Evolutionary conservation across 64 coral and sea anemone species (phyloP).

Genomic region (Montipora foliosa): DNA sequence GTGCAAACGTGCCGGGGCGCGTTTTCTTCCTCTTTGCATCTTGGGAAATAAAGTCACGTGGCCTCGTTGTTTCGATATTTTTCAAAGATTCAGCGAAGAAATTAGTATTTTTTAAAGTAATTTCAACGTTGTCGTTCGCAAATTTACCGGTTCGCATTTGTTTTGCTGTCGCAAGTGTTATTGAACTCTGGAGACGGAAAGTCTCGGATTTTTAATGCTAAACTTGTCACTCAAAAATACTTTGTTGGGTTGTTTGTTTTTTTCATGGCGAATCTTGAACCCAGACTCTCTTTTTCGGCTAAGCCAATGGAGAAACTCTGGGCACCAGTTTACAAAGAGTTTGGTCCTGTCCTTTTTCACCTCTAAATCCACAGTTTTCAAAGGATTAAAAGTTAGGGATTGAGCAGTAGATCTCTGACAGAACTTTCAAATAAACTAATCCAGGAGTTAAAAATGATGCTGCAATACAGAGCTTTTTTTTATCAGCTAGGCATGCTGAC

Average conservation of each 20-base stretch:
- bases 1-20: neutral
- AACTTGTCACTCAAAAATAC: neutral
- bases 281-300: neutral
- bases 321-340: no score
- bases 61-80: neutral
- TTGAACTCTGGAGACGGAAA: neutral
- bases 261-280: neutral
- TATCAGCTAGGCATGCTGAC: no score
- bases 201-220: neutral
- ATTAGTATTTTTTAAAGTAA: neutral
- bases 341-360: no score
- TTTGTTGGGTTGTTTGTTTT: neutral
- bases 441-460: no score
- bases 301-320: no score
- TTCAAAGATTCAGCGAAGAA: neutral
- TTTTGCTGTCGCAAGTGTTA: neutral
- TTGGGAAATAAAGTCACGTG: slow-evolving; percentile 40
- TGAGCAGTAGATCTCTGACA: no score
- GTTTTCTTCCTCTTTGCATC: slow-evolving; percentile 15
- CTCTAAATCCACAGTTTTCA: no score
- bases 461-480: no score
- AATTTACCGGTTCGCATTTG: neutral
- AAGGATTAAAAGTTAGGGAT: no score
- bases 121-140: neutral
- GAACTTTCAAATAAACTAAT: no score